phyloP scores from a whole-genome alignment of 2,113 vertebrate species.

The Hemiscyllium ocellatum region DNA sequence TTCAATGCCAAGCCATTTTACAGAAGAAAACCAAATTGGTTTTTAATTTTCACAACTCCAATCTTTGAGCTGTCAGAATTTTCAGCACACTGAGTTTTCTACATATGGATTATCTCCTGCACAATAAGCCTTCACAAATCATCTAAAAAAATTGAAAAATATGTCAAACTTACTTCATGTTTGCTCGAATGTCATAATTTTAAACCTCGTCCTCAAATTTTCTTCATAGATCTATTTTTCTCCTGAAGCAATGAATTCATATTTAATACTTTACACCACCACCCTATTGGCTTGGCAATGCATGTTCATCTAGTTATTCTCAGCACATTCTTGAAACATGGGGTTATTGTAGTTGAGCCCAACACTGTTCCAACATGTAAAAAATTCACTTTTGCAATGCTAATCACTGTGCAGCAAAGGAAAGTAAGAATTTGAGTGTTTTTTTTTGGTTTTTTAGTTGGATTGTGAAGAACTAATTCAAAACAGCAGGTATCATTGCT shows the following conservation, averaged over 20 bases:
- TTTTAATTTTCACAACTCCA: not conserved
- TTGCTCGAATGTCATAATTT: not conserved
- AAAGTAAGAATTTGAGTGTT: no score
- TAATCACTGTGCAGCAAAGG: not conserved
- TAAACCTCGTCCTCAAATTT: not conserved
- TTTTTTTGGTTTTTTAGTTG: no score
- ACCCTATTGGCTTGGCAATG: not conserved
- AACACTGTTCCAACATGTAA: not conserved
- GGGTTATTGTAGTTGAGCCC: not conserved
- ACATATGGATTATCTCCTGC: not conserved
- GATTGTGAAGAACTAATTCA: not conserved
- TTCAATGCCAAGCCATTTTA: not conserved
- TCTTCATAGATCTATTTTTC: not conserved
- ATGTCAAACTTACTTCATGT: not conserved
- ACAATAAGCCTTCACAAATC: not conserved
- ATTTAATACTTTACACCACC: not conserved
- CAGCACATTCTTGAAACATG: not conserved
- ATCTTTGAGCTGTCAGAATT: not conserved
- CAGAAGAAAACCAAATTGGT: not conserved
- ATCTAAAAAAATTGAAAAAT: not conserved
- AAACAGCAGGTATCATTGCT: not conserved
- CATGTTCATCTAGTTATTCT: not conserved
- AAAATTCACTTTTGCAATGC: not conserved
- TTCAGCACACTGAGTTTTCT: not conserved
- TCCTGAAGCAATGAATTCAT: not conserved